Evolutionary conservation across 2,888 invertebrate species (phyloP), one percentile per base, ranked within the genome.

Genomic region (Myopa tessellatipennis): DNA sequence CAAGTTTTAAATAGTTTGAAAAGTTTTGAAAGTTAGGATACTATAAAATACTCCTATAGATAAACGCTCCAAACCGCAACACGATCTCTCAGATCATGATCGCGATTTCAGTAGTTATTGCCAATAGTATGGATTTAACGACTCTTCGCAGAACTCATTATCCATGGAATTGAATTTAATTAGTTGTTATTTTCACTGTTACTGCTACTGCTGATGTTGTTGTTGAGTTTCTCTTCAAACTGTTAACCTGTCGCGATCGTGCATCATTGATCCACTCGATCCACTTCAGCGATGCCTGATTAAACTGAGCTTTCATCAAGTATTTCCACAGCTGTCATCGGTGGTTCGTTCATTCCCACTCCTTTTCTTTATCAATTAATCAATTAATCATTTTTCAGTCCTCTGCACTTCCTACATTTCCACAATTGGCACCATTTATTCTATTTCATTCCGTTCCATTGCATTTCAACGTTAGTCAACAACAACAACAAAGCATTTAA

Each of bases 321-420:
- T 69, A 40, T 45, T 40, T 60, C 26, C 34, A 45, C 61, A 69
- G 68, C 75, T 75, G 75, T 75, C 75, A 68, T 75, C 75, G 68
- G 45, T 68, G 36, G 14, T 70, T 50, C 52, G 34, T 68, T 69
- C 45, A 45, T 45, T 71, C 45, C 70, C 69, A 61, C 60, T 76
- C 45, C 71, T 34, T 61, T 70, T 45, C 34, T 68, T 69, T 76
- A 70, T 76, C 76, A 71, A 70, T 71, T 71, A 71, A 70, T 76
- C 76, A 71, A 70, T 76, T 71, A 71, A 70, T 76, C 76, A 65
- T 71, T 61, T 63, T 76, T 36, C 26, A 26, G 50, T 36, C 5
- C 34, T 45, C 38, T 61, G 7, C 36, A 45, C 45, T 63, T 60
- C 26, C 68, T 75, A 10, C 16, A 16, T 45, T 14, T 58, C 40